Evolutionary conservation across 2,113 vertebrate genomes (phyloP).

Genomic region (Phylloscopus trochilus): DNA sequence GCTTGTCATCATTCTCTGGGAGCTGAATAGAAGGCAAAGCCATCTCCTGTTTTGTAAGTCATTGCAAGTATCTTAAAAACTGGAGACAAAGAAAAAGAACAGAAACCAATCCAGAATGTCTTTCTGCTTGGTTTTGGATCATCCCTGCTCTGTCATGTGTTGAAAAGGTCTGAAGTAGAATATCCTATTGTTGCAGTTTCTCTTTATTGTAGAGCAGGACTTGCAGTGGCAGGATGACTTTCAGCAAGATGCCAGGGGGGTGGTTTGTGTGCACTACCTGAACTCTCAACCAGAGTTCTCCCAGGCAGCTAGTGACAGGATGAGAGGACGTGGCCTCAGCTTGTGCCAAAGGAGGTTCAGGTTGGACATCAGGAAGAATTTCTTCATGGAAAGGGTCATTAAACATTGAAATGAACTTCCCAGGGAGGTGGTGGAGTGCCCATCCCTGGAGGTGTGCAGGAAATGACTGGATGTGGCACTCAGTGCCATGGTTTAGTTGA

Average conservation of each 20-base stretch:
- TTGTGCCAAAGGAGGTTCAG: not conserved
- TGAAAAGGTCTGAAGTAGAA: not conserved
- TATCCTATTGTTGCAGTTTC: not conserved
- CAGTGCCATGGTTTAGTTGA: not conserved
- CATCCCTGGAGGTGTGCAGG: not conserved
- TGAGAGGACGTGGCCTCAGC: accelerated
- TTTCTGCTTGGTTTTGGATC: not conserved
- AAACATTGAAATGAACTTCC: not conserved
- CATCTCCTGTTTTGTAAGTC: not conserved
- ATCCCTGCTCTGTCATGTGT: accelerated
- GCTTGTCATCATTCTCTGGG: not conserved
- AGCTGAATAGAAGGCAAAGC: not conserved
- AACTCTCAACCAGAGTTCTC: not conserved
- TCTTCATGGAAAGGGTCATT: not conserved
- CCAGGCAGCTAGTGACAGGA: not conserved
- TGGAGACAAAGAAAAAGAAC: not conserved
- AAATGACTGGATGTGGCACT: not conserved
- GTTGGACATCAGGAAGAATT: not conserved
- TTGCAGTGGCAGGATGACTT: not conserved
- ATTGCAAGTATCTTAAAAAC: not conserved
- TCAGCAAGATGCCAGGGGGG: not conserved
- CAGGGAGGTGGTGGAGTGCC: not conserved
- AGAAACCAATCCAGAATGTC: not conserved
- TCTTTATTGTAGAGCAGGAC: not conserved
- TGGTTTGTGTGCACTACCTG: not conserved